Evolutionary conservation across 2,797 vertebrate species (phyloP), one percentile per base, ranked within the genome.

Genomic region (Pristis pectinata): DNA sequence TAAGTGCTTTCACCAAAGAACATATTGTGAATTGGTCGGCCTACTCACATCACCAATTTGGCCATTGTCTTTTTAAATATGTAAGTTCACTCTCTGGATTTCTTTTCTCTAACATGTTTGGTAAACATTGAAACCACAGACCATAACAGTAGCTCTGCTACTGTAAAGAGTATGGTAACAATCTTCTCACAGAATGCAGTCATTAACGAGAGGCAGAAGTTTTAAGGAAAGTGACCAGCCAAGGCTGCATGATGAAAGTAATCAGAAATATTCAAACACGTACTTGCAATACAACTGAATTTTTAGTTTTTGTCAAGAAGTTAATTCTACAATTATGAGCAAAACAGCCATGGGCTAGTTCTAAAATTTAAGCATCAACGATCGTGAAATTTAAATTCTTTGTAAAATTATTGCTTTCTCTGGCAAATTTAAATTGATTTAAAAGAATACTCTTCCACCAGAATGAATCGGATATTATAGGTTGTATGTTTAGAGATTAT

Each of bases 121-220:
- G 87, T 91, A 91, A 91, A 67, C 61, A 67, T 64, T 91, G 61
- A 4, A 91, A 91, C 61, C 61, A 67, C 59, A 91, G 87, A 91
- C n/a, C 59, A 61, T 34, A 53, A 76, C 27, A 74, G 70, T 93
- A 94, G 91, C 91, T 93, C 10, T 5, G 37, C 37, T 93, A 93
- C 67, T 93, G 91, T 70, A 49, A 74, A 41, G 4, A 24, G 44
- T 56, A 94, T 94, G 70, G 67, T 94, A 94, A 94, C 70, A 53
- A 53, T 74, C 92, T 94, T 34, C n/a, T 91, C 67, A 76, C 70
- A 53, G 37, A 76, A 17, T 56, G 3, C 87, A 41, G n/a, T 91
- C n/a, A 9, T 91, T 67, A 91, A 91, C n/a, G 64, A 91, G 27
- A 37, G 61, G 87, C 59, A 91, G 22, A 67, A 41, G 59, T 37